A percentile compares a stretch with the other conserved stretches of the same genome.
Evolutionary conservation across 2,888 invertebrate genomes (phyloP).

Genomic region (Plemyria rubiginata): DNA sequence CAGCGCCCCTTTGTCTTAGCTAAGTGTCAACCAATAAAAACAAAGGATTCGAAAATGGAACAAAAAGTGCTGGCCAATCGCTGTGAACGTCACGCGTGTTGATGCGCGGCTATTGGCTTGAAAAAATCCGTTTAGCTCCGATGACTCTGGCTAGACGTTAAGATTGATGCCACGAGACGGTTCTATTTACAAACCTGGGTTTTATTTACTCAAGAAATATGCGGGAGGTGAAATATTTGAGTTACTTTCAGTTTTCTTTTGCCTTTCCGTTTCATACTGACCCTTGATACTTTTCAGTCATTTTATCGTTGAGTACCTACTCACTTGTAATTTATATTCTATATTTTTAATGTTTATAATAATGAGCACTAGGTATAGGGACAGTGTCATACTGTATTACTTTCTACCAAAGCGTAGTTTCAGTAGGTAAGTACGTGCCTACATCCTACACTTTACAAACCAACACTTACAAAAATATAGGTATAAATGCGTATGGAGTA

Average conservation of each 20-base stretch:
- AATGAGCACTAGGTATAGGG: no score
- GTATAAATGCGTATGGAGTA: no score
- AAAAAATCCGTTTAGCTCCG: constrained; percentile 83
- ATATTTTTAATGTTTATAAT: no score
- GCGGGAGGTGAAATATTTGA: constrained; percentile 4
- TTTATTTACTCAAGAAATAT: constrained; percentile 59
- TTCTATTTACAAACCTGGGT: constrained; percentile 59
- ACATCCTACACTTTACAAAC: no score
- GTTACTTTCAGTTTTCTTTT: constrained; percentile 13
- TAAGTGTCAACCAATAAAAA: constrained; percentile 86
- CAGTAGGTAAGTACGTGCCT: neutral
- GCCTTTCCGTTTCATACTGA: neutral
- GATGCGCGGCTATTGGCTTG: constrained; percentile 83
- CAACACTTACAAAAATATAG: no score
- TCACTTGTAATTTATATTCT: no score
- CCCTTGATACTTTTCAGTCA: neutral
- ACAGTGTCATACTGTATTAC: no score
- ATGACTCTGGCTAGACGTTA: constrained; percentile 78
- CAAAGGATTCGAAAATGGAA: constrained; percentile 84
- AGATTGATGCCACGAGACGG: constrained; percentile 74
- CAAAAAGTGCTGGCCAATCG: constrained; percentile 83
- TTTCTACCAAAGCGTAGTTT: no score
- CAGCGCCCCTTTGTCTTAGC: constrained; percentile 84
- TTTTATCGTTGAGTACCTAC: no score
- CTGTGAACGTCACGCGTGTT: constrained; percentile 79